These are phyloP conservation scores for Pyrocephalus nanus DNA, from an alignment of 2,797 vertebrate species.

Conservation along the genomic window DNA sequence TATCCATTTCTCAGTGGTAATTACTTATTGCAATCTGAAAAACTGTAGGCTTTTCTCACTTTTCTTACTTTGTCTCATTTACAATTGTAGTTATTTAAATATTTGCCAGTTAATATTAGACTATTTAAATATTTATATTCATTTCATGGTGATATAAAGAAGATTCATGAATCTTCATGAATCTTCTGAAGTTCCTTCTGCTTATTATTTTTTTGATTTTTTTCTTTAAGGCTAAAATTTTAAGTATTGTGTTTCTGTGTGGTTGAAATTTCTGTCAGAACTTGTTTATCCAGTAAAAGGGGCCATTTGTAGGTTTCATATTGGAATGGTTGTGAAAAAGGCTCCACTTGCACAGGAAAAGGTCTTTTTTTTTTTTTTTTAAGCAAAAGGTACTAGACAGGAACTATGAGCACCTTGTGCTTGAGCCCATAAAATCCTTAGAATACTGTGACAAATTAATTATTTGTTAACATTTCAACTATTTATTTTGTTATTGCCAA, in stretches of 20 bases:
- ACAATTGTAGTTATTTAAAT: background rate
- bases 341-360: background rate
- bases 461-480: background rate
- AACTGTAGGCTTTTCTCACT: background rate
- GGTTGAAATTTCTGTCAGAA: background rate
- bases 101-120: slow-evolving; percentile 3
- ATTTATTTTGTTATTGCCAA: background rate
- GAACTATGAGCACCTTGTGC: background rate
- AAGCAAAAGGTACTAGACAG: background rate
- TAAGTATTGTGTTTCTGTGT: background rate
- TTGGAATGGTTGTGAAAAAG: background rate
- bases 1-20: background rate
- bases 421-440: background rate
- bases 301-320: background rate
- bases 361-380: background rate
- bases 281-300: background rate
- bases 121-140: slow-evolving; percentile 35
- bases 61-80: background rate
- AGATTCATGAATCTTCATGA: background rate
- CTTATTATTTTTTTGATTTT: background rate
- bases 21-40: background rate
- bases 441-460: background rate
- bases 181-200: background rate
- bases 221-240: background rate
- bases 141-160: background rate